These are phyloP conservation scores for Bugulina stolonifera DNA, from an alignment of 2,888 invertebrate species.

Conservation along the genomic window DNA sequence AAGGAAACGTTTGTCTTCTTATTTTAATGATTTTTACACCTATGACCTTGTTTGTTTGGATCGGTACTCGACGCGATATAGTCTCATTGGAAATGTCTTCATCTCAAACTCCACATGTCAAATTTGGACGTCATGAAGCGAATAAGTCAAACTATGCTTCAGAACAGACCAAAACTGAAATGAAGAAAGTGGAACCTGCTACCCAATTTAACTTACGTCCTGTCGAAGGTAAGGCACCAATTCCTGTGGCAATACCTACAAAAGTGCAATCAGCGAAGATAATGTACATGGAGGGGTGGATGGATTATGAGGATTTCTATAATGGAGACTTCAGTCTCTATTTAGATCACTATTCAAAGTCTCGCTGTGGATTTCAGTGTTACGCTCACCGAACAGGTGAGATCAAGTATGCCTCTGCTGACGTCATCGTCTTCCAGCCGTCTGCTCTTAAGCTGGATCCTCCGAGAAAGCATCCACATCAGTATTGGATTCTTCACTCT, in stretches of 20 bases:
- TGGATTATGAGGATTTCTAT: conserved; percentile 1
- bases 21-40: background rate
- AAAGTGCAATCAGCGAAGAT: background rate
- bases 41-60: background rate
- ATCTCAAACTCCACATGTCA: too few relatives aligned
- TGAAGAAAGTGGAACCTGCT: background rate
- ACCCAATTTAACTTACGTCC: background rate
- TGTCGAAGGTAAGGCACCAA: background rate
- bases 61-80: background rate
- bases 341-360: background rate
- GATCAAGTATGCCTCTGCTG: background rate
- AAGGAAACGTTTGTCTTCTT: background rate
- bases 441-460: background rate
- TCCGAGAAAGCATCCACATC: background rate
- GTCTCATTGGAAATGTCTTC: background rate
- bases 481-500: conserved; percentile 22
- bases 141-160: background rate
- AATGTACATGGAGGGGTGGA: conserved; percentile 20
- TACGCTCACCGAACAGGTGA: background rate
- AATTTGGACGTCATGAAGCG: background rate
- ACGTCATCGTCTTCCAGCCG: conserved; percentile 18
- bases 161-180: background rate
- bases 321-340: background rate
- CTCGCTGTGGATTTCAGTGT: background rate
- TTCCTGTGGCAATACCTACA: too few relatives aligned